Conservation (phyloP, 2,888 invertebrate species). For the Phengaris alcon region DNA sequence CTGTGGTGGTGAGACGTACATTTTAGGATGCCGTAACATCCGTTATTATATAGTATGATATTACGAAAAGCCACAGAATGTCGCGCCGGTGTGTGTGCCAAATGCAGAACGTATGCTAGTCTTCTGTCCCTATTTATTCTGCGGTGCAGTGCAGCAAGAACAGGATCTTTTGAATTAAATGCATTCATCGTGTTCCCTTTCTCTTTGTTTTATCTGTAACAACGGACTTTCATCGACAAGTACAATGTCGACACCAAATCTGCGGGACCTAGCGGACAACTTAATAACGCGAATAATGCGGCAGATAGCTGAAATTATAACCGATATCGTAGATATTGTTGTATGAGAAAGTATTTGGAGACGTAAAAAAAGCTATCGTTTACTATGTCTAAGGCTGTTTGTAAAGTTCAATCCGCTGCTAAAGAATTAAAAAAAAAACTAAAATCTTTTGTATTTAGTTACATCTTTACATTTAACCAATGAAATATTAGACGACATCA, state of each 20-base stretch:
- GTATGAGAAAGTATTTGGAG: no score
- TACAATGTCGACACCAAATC: conserved; percentile 36
- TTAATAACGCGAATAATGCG: conserved; percentile 28
- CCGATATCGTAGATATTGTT: background rate
- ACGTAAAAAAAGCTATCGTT: no score
- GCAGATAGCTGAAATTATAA: background rate
- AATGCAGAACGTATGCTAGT: background rate
- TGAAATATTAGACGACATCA: background rate
- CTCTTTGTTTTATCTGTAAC: conserved; percentile 43
- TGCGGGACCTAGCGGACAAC: conserved; percentile 33
- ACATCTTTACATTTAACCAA: background rate
- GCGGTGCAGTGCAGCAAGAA: conserved; percentile 20
- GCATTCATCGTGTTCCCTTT: conserved; percentile 43
- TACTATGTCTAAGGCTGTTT: no score
- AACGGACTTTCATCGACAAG: conserved; percentile 43
- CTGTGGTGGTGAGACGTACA: no score
- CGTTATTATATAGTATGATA: no score
- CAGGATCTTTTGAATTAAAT: conserved; percentile 35
- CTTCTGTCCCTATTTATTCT: background rate
- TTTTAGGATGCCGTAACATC: no score
- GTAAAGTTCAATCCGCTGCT: no score
- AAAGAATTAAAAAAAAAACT: background rate
- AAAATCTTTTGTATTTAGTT: background rate
- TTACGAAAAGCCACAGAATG: no score
- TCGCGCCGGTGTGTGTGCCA: no score